phyloP scores from a whole-genome alignment of 2,113 vertebrate species.

The Recurvirostra avosetta region DNA sequence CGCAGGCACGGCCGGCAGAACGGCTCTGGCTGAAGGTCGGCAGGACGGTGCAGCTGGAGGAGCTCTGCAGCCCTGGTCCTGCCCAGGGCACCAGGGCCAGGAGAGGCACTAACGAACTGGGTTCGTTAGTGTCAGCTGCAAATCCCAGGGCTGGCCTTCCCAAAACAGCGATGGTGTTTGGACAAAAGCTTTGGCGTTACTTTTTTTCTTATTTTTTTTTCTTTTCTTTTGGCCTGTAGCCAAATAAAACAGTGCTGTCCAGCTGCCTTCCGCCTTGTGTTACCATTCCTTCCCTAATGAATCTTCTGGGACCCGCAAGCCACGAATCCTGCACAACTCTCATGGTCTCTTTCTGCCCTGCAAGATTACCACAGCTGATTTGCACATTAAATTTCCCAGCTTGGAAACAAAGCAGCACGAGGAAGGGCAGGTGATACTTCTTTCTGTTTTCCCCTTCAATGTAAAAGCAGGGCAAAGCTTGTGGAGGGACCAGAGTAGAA shows the following conservation, averaged over 20 bases:
- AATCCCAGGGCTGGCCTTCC: not conserved
- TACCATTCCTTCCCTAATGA: not conserved
- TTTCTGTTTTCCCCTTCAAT: not conserved
- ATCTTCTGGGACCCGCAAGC: not conserved
- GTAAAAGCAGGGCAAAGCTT: not conserved
- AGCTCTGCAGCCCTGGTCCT: not conserved
- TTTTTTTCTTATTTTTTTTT: not conserved
- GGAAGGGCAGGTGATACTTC: not conserved
- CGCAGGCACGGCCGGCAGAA: rapidly evolving
- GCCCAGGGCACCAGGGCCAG: not conserved
- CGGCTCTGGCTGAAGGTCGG: not conserved
- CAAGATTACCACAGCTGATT: not conserved
- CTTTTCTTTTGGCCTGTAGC: not conserved
- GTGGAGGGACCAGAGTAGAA: not conserved
- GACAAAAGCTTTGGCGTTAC: not conserved
- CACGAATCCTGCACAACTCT: not conserved
- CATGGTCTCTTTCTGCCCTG: not conserved
- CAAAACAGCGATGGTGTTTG: not conserved
- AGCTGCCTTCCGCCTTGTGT: not conserved
- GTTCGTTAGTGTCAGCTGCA: not conserved
- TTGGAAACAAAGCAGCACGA: not conserved
- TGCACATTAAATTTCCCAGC: not conserved
- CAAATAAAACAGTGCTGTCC: not conserved
- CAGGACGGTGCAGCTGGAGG: not conserved
- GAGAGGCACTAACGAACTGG: not conserved